phyloP scores from a whole-genome alignment of 2,113 vertebrate species.

The Leuciscus idus region DNA sequence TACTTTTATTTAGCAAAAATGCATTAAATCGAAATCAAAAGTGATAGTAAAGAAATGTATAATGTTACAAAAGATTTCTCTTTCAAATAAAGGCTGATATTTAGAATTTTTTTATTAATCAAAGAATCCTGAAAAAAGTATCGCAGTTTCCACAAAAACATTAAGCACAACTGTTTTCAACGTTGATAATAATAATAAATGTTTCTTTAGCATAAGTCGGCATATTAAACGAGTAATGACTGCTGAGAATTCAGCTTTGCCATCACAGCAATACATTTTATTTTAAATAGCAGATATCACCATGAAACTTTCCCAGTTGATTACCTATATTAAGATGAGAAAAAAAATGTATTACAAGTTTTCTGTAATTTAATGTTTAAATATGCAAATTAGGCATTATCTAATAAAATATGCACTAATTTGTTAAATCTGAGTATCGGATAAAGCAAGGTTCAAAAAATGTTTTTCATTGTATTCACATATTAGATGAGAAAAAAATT shows the following conservation, averaged over 20 bases:
- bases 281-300: neutral
- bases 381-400: no score
- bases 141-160: neutral
- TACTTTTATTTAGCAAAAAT: neutral
- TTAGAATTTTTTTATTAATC: neutral
- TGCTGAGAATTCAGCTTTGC: neutral
- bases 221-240: neutral
- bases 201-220: neutral
- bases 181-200: neutral
- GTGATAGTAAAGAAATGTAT: neutral
- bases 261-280: neutral
- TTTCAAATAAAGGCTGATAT: neutral
- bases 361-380: no score
- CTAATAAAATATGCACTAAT: no score
- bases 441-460: fast-evolving
- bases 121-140: neutral
- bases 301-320: no score
- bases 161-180: neutral
- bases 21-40: neutral
- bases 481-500: no score
- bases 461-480: no score
- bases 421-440: no score
- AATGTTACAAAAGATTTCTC: neutral
- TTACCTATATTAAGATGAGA: no score
- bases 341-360: no score